Evolutionary conservation across 2,888 invertebrate genomes (phyloP), one percentile per base, ranked within the genome.

Genomic region (Monopis laevigella): DNA sequence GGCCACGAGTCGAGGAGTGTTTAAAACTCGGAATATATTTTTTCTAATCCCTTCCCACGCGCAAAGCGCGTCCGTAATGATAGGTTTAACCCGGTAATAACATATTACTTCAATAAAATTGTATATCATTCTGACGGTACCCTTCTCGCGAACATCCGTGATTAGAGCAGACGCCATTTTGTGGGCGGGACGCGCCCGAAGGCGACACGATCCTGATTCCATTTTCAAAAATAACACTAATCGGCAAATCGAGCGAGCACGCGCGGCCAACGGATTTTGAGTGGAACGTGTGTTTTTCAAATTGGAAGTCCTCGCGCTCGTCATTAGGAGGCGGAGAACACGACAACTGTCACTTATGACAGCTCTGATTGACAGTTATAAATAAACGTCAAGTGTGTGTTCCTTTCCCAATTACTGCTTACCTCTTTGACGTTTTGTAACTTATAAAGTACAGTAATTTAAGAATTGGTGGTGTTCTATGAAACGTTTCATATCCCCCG

Each of bases 21-120:
- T 48, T 54, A 58, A 67, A 65, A 60, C 49, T 53, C 57, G 48
- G 58, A 67, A 62, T 58, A 59, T 59, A 64, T 75, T 75, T 70
- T 80, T 74, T 73, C 72, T 74, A 74, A 75, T 63, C 62, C 65
- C 73, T 80, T 80, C 78, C 80, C 78, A 80, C 80, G 78, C 74
- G 67, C 63, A 59, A 65, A 66, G 65, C 68, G 65, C 56, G 58
- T 58, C 54, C 55, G 65, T 80, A 78, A 80, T 80, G 72, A 75
- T 68, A 71, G 73, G 75, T 74, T 77, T 62, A 63, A 63, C 57
- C 56, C 64, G 24, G 68, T 80, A 80, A 80, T 80, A 78, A 80
- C 73, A 77, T 68, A 75, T 78, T 73, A 69, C 73, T 69, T 70
- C 73, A 73, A 74, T 77, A 70, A 78, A 78, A 78, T 75, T 75